Evolutionary conservation across 2,888 invertebrate species (phyloP).

Genomic region (Horisme vitalbata): DNA sequence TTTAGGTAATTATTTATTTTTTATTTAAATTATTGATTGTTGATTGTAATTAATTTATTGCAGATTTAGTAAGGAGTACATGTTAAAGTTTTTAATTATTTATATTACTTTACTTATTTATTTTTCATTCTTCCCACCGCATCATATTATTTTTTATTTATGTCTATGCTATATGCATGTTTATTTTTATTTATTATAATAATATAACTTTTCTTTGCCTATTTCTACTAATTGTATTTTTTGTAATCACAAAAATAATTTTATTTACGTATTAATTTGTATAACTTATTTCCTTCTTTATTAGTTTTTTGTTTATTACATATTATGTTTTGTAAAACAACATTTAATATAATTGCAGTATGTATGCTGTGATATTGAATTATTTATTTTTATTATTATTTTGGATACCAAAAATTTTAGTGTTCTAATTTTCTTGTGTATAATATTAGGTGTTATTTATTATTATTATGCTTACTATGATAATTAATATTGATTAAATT

Average conservation of each 20-base stretch:
- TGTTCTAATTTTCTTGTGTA: slow-evolving; percentile 3
- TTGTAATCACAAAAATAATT: too few relatives aligned
- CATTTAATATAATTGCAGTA: slow-evolving; percentile 47
- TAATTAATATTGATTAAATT: background rate
- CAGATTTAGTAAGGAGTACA: slow-evolving; percentile 46
- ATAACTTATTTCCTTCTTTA: slow-evolving; percentile 9
- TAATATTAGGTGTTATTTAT: slow-evolving; percentile 1
- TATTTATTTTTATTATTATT: slow-evolving; percentile 26
- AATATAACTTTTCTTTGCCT: too few relatives aligned
- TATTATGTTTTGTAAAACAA: slow-evolving; percentile 8
- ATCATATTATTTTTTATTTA: too few relatives aligned
- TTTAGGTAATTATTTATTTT: slow-evolving; percentile 49
- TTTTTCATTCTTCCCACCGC: too few relatives aligned
- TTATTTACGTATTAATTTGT: too few relatives aligned
- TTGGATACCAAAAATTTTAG: slow-evolving; percentile 40
- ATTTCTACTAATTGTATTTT: too few relatives aligned
- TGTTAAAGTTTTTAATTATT: slow-evolving; percentile 45
- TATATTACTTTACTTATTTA: slow-evolving; percentile 3
- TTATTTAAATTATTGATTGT: too few relatives aligned
- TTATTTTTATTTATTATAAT: too few relatives aligned
- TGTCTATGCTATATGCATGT: too few relatives aligned
- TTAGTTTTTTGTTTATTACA: slow-evolving; percentile 4
- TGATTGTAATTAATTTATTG: slow-evolving; percentile 48
- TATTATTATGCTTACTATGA: background rate
- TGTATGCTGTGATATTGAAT: slow-evolving; percentile 63